Evolutionary conservation across 2,888 invertebrate genomes (phyloP).

Genomic region (Eristalis intricaria): DNA sequence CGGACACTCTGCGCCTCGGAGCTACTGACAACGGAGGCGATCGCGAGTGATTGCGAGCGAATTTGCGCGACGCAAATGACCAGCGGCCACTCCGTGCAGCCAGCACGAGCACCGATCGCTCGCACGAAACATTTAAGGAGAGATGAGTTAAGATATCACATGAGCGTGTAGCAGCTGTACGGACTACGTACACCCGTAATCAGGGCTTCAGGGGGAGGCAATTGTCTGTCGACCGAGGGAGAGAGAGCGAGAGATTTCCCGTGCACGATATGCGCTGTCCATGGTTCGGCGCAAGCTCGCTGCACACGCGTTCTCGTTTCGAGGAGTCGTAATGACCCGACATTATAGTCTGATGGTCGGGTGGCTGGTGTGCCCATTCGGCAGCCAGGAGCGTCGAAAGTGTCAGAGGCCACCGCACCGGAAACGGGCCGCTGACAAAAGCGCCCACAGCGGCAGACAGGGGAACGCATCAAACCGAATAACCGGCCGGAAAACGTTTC

Average conservation of each 20-base stretch:
- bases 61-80: constrained; percentile 39
- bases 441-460: constrained; percentile 13
- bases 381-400: constrained; percentile 58
- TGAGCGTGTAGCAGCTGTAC: constrained; percentile 50
- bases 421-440: constrained; percentile 37
- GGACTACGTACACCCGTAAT: constrained; percentile 28
- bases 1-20: constrained; percentile 40
- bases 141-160: constrained; percentile 72
- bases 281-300: constrained; percentile 7
- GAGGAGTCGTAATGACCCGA: constrained; percentile 49
- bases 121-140: constrained; percentile 65
- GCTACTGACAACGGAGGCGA: constrained; percentile 55
- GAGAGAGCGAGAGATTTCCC: constrained; percentile 49
- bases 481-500: constrained; percentile 61
- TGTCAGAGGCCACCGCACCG: constrained; percentile 66
- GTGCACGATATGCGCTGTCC: constrained; percentile 27
- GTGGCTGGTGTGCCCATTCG: background rate
- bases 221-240: constrained; percentile 53
- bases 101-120: constrained; percentile 3
- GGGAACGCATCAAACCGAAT: constrained; percentile 61
- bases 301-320: constrained; percentile 32
- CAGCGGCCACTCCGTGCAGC: constrained; percentile 13
- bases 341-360: constrained; percentile 6
- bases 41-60: constrained; percentile 35
- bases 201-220: constrained; percentile 58